Percentiles rank a stretch among this genome's conserved stretches.
Conservation (phyloP, 2,888 invertebrate genomes). For the Limenitis camilla region DNA sequence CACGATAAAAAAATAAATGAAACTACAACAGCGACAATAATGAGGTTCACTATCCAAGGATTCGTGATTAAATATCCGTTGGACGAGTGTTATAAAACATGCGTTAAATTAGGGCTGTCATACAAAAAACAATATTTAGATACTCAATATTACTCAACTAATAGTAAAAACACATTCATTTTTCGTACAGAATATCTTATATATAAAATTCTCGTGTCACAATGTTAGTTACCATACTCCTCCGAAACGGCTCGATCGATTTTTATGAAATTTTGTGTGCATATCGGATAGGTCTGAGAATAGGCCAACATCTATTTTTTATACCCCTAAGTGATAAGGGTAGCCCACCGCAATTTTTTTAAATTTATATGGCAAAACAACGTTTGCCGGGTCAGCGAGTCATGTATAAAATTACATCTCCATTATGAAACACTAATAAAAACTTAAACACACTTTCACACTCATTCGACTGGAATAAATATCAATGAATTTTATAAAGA, state of each 20-base stretch:
- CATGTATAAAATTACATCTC: not conserved
- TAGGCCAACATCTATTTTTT: too few species aligned
- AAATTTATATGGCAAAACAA: too few species aligned
- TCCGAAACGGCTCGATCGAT: too few species aligned
- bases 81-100: slow-evolving; percentile 7
- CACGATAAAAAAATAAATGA: slow-evolving; percentile 20
- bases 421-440: not conserved
- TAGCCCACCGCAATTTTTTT: too few species aligned
- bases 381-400: too few species aligned
- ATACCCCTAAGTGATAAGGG: too few species aligned
- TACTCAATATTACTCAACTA: not conserved
- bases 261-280: too few species aligned
- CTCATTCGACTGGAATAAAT: not conserved
- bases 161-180: not conserved
- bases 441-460: too few species aligned
- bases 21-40: slow-evolving; percentile 14
- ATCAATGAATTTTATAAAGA: not conserved
- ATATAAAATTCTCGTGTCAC: too few species aligned
- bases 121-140: not conserved
- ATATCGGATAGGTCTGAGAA: too few species aligned
- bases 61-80: slow-evolving; percentile 19
- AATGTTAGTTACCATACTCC: too few species aligned
- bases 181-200: not conserved
- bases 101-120: slow-evolving; percentile 13
- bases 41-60: slow-evolving; percentile 18